Evolutionary conservation across 2,888 invertebrate genomes (phyloP), one percentile per base, ranked within the genome.

Genomic region (Chymomyza amoena): DNA sequence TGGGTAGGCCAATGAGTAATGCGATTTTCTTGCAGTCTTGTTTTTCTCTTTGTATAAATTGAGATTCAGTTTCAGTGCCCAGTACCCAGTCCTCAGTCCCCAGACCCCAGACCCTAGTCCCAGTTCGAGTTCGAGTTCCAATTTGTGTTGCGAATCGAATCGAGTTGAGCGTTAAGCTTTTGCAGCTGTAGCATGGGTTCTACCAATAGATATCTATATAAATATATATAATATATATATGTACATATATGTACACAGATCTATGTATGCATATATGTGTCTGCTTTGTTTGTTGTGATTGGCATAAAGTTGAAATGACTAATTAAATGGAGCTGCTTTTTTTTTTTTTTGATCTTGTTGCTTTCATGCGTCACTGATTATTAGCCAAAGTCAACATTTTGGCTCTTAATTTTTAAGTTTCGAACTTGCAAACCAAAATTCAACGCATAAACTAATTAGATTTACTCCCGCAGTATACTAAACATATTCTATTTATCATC

Each of bases 41-140:
- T 54, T 18, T 54, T 54, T 20, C 20, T 54, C 20, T 54, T 54
- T 18, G 16, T 54, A 7, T n/a, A 18, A 13, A 54, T 16, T 62
- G 62, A 52, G 32, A 15, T 36, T 13, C n/a, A 13, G 6, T 61
- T 50, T 32, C 50, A 28, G 51, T 36, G 32, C 32, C 32, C 32
- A 32, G 28, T 28, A 28, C 6, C 28, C 28, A 28, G 28, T 28
- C 28, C 4, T 6, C 6, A 28, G 32, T 32, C 25, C 7, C 32
- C 32, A 32, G 32, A 1, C 0, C 9, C 32, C 7, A 32, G 32
- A 1, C 32, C 7, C 32, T 32, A 32, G 32, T 32, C 59, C 50
- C 65, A 52, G 66, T 56, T 10, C 62, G 32, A 66, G 57, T 72
- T 60, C 70, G 76, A 75, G 76, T 69, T 67, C 72, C 72, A 65